These are phyloP conservation scores for Probaryconus sp. DNA, from an alignment of 1,140 invertebrate species.

Conservation along the genomic window DNA sequence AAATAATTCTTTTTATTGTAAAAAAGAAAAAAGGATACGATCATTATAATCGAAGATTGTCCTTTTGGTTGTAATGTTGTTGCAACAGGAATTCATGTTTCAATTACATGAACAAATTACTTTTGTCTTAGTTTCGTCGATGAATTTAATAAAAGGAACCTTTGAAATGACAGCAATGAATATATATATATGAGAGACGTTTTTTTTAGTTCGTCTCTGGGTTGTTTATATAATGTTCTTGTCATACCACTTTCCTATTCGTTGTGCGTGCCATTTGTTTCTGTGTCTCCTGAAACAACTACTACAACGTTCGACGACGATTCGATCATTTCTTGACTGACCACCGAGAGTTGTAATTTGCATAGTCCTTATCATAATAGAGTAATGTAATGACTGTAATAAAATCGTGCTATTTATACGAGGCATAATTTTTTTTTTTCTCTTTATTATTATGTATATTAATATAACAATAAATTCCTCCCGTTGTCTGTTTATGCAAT, in stretches of 20 bases:
- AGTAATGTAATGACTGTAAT: constrained; percentile 44
- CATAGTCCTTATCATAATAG: constrained; percentile 54
- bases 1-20: too few relatives aligned
- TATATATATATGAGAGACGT: constrained; percentile 35
- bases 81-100: too few relatives aligned
- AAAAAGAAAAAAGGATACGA: too few relatives aligned
- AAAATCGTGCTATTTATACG: constrained; percentile 55
- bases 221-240: constrained; percentile 43
- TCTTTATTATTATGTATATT: constrained; percentile 21
- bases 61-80: too few relatives aligned
- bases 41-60: too few relatives aligned
- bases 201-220: constrained; percentile 20
- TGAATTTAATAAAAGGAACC: constrained; percentile 30
- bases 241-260: constrained; percentile 43
- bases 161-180: constrained; percentile 46
- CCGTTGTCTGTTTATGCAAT: not conserved
- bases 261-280: constrained; percentile 45
- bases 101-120: too few relatives aligned
- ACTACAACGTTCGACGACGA: constrained; percentile 26
- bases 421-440: constrained; percentile 14
- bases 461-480: constrained; percentile 26
- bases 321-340: constrained; percentile 20
- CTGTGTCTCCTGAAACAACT: constrained; percentile 27
- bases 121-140: too few relatives aligned
- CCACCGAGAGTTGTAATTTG: constrained; percentile 46